Base-by-base conservation (phyloP, 2,888 invertebrate genomes). In the Fragum fragum region DNA sequence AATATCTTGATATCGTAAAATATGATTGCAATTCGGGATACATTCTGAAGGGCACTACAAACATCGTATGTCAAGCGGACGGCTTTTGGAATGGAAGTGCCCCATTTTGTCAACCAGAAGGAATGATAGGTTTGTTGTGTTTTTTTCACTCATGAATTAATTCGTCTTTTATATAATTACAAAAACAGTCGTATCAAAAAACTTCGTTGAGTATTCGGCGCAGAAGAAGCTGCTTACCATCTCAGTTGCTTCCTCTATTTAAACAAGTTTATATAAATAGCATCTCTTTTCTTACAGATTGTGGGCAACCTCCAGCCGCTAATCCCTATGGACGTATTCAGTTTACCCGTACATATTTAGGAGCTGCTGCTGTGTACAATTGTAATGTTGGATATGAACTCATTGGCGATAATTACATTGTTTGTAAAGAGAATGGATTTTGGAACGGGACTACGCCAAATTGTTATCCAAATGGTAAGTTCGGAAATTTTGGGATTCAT, bases 371-470 rank as follows among this genome's bases (percentile, higher is more conserved):
- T 53, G 7, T 53, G 23, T 53, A 36, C 32, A 36, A 3, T 3
- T 36, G 32, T 36, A 36, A 36, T 36, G 32, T 6, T 6, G 32
- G 32, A 53, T 53, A 53, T 23, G 23, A 21, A 14, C 11, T 53
- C 23, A n/a, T 53, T 53, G 53, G 53, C 7, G 53, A n/a, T n/a
- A n/a, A 7, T 14, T 23, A 21, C 23, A 53, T n/a, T 21, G 53
- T 21, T 1, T 53, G 53, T 53, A n/a, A 53, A 21, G n/a, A 16
- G 23, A 53, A 23, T n/a, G 53, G 53, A 9, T 9, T 21, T 23
- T 53, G 53, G 53, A 53, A 53, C n/a, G 53, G 53, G n/a, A 18
- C 53, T 53, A n/a, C n/a, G 23, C 53, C 53, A 53, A 7, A 18
- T n/a, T 53, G 53, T n/a, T 21, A 21, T n/a, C 53, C 53, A 53